Evolutionary conservation across 2,113 vertebrate genomes (phyloP), one percentile per base, ranked within the genome.

Genomic region (Chloropsis hardwickii): DNA sequence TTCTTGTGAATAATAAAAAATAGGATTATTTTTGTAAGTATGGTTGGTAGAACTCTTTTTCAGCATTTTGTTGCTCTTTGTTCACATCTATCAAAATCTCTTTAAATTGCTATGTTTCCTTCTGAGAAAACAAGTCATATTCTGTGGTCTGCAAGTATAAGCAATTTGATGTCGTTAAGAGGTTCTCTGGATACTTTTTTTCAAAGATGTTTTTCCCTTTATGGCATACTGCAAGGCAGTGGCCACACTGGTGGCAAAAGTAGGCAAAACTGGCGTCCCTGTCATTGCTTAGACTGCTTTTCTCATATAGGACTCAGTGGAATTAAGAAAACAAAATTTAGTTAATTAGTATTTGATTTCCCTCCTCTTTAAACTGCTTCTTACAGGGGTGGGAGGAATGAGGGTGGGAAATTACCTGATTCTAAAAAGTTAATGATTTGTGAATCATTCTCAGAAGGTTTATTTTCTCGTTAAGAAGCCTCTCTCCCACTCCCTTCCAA

Each of bases 401-500:
- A 57, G 45, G 20, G 27, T 86, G 58, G 58, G 67, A 82, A 73
- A 57, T 57, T 58, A 91, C 44, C 79, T 70, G 17, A 79, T 86
- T 91, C 85, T 69, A 58, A 72, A 64, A 95, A 61, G 23, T 13
- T 14, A 53, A 58, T 89, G 53, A 71, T 89, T 70, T 82, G 19
- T 87, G 89, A 82, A 54, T 92, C 58, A 77, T 90, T 91, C 74
- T 76, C 54, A 62, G 65, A 53, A 61, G 53, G 39, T 82, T 61
- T 67, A 21, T 78, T 85, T 94, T 61, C 14, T 70, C 37, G 85
- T 67, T 40, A 92, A 65, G 24, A 66, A 88, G 10, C 4, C 11
- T 85, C 40, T 94, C 74, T 58, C 65, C n/a, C 1, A 40, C 66
- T 93, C 29, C 37, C 22, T 69, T 72, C 31, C 12, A 50, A 78